Evolutionary conservation across 2,113 vertebrate genomes (phyloP), one percentile per base, ranked within the genome.

Genomic region (Takifugu bimaculatus): DNA sequence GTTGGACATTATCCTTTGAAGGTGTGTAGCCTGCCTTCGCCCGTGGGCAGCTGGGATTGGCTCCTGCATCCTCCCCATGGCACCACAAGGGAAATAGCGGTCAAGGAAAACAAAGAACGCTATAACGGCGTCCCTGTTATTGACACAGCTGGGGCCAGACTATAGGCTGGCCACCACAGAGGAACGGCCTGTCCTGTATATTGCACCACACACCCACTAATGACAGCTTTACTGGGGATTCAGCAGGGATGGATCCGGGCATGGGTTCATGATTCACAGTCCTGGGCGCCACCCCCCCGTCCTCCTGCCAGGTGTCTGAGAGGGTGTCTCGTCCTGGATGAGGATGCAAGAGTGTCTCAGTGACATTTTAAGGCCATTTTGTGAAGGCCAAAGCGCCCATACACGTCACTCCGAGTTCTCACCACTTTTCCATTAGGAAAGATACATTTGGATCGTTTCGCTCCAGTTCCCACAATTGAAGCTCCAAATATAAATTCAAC

Each of bases 61-160:
- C 20, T 20, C 20, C 20, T 20, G 20, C 20, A 20, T 20, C 20
- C 20, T 20, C 20, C 20, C 20, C 20, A 20, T 20, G 20, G 20
- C 20, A 20, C 20, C 20, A 20, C 20, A 20, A 20, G 20, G 20
- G 20, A 20, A 20, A 20, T 20, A 20, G 20, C 20, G 20, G 20
- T 20, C 20, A 20, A 20, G 20, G 20, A 20, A 20, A 20, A 20
- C 20, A 20, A 20, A 20, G 58, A 70, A 74, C 65, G 78, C 72
- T 80, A 81, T 65, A 79, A 72, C 74, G 57, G 77, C 73, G 79
- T 84, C 67, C 20, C 62, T 65, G 75, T 75, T 85, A 86, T 86
- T 89, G 87, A 87, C 81, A 88, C 84, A 89, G 87, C 87, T 88
- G 83, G 87, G 88, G 44, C 28, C 74, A 84, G 87, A 88, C 83